Percentiles rank a stretch among this genome's conserved stretches.
These are phyloP conservation scores for Arnoldichthys spilopterus DNA, from an alignment of 2,797 vertebrate species.

Conservation along the genomic window DNA sequence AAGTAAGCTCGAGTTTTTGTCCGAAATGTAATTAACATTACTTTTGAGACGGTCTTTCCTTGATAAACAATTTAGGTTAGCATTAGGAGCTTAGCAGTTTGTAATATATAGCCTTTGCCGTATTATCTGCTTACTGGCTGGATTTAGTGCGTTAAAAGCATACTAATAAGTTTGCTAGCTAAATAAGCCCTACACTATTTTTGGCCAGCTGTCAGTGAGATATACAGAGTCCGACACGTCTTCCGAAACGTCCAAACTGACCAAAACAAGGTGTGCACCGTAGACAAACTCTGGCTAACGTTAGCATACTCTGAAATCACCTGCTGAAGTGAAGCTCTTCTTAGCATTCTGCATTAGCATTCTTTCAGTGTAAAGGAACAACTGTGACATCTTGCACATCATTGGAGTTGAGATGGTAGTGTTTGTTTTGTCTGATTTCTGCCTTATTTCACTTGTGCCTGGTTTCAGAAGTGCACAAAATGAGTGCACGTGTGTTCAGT, in stretches of 20 bases:
- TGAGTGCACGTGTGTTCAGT: too few species aligned
- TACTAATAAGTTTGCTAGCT: background rate
- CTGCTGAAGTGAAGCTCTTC: background rate
- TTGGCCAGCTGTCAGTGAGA: slow-evolving; percentile 33
- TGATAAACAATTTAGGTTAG: background rate
- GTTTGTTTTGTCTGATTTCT: too few species aligned
- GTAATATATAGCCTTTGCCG: background rate
- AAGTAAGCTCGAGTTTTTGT: background rate
- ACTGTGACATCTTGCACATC: background rate
- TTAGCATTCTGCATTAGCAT: background rate
- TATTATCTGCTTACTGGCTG: background rate
- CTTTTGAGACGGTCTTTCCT: background rate
- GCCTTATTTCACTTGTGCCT: too few species aligned
- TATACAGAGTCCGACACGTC: background rate
- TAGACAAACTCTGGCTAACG: background rate
- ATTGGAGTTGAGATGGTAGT: background rate
- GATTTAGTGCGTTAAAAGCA: background rate
- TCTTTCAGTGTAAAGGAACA: background rate
- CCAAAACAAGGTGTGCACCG: too few species aligned
- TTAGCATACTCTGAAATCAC: background rate
- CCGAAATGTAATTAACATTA: background rate
- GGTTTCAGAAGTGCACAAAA: too few species aligned
- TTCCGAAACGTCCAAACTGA: background rate
- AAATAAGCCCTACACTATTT: background rate
- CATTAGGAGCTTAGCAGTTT: background rate